phyloP scores from a whole-genome alignment of 2,113 vertebrate genomes.

The Psephotus haematonotus region DNA sequence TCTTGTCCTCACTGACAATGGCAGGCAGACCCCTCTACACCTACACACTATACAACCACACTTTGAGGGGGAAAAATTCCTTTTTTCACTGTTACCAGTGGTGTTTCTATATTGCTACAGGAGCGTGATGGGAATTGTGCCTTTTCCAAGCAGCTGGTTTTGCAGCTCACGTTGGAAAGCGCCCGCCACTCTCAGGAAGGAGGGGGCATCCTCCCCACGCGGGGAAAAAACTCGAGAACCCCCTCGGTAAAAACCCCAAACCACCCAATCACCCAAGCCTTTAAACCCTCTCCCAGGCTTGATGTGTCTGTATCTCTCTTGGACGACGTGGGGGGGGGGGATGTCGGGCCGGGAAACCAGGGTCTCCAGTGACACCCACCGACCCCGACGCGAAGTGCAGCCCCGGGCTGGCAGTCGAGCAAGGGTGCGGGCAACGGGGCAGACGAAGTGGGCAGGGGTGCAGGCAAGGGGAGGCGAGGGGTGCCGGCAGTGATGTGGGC shows the following conservation, averaged over 20 bases:
- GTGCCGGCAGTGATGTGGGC: too few species aligned
- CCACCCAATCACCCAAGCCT: neutral
- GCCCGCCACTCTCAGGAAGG: neutral
- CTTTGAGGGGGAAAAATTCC: accelerated
- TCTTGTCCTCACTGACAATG: neutral
- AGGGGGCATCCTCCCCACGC: neutral
- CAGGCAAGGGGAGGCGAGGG: neutral
- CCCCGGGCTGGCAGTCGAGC: neutral
- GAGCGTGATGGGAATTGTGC: neutral
- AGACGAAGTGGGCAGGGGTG: neutral
- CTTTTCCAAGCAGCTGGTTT: neutral
- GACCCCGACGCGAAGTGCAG: slow-evolving; percentile 62
- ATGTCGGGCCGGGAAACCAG: neutral
- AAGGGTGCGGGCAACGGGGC: neutral
- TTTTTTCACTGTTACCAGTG: neutral
- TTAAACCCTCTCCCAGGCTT: neutral
- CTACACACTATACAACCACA: neutral
- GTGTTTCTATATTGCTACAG: neutral
- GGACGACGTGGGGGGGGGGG: neutral
- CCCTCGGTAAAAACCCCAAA: neutral
- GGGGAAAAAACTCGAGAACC: neutral
- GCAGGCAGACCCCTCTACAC: neutral
- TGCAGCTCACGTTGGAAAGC: neutral
- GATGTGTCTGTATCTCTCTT: neutral
- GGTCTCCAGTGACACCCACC: slow-evolving; percentile 70